phyloP scores from a whole-genome alignment of 2,797 vertebrate species.

The Philypnodon macrostomus region DNA sequence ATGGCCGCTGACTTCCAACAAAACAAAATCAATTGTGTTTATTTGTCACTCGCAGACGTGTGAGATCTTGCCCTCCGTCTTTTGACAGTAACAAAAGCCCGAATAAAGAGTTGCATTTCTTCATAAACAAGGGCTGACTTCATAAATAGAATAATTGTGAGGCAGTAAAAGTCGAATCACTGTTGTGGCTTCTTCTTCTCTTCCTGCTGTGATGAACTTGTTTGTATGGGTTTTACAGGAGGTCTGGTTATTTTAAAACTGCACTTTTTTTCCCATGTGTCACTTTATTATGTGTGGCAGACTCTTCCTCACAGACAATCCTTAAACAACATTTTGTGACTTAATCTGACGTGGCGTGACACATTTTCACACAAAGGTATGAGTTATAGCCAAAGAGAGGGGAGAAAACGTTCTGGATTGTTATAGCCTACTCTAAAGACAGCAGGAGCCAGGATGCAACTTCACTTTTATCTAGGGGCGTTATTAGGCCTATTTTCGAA shows the following conservation, averaged over 20 bases:
- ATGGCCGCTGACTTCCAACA: constrained; percentile 38
- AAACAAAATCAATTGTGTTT: constrained; percentile 20
- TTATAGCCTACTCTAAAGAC: no score
- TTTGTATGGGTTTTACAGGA: constrained; percentile 24
- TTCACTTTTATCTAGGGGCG: no score
- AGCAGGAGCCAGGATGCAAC: no score
- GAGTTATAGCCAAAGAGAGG: no score
- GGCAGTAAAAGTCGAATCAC: constrained; percentile 35
- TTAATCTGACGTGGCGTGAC: constrained; percentile 29
- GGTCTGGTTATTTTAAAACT: constrained; percentile 40
- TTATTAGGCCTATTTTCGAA: no score
- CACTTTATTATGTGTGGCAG: constrained; percentile 30
- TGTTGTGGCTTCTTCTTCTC: constrained; percentile 17
- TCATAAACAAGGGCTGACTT: constrained; percentile 51
- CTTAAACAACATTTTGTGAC: constrained; percentile 47
- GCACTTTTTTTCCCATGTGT: constrained; percentile 38
- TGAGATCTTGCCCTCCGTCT: constrained; percentile 36
- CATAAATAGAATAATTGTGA: constrained; percentile 44
- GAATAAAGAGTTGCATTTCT: constrained; percentile 56
- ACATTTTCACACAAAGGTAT: constrained; percentile 4
- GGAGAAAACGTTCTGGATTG: no score
- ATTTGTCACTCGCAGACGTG: constrained; percentile 50
- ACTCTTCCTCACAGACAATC: constrained; percentile 40
- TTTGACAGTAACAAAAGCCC: constrained; percentile 43
- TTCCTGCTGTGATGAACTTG: constrained; percentile 14